Evolutionary conservation across 2,113 vertebrate species (phyloP).

Genomic region (Myotis lucifugus): DNA sequence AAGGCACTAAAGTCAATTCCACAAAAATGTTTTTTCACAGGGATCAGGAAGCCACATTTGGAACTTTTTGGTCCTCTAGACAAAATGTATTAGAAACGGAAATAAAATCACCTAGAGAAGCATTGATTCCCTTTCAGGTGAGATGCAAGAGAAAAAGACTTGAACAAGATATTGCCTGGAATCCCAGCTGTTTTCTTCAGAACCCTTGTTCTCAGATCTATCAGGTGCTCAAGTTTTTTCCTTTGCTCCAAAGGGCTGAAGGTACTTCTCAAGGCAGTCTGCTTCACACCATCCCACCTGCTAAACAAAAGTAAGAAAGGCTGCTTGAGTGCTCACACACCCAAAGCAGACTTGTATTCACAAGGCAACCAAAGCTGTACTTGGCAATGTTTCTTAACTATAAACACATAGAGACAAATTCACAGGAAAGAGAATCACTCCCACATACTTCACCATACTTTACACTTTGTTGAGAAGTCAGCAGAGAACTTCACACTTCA

Average conservation of each 20-base stretch:
- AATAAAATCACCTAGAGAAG: not conserved
- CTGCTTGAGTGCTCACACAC: not conserved
- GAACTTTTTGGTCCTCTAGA: not conserved
- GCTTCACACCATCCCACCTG: not conserved
- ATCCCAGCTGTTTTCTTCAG: not conserved
- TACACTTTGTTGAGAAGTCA: slow-evolving; percentile 71
- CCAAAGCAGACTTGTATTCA: slow-evolving; percentile 23
- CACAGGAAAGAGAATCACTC: slow-evolving; percentile 53
- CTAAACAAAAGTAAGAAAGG: not conserved
- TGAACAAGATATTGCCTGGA: not conserved
- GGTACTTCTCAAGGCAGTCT: not conserved
- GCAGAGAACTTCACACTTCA: slow-evolving; percentile 75
- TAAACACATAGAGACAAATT: slow-evolving; percentile 67
- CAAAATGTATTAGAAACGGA: not conserved
- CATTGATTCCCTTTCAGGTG: not conserved
- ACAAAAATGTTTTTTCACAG: not conserved
- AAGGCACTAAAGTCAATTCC: not conserved
- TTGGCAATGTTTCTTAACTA: slow-evolving; percentile 52
- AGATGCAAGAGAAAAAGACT: not conserved
- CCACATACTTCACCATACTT: slow-evolving; percentile 60
- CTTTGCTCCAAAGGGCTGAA: not conserved
- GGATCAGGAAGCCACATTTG: not conserved
- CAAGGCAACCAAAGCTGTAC: slow-evolving; percentile 24
- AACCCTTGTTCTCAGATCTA: not conserved
- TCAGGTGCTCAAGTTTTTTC: not conserved